Conservation (phyloP, 1,140 invertebrate genomes). For the Temnothorax longispinosus region DNA sequence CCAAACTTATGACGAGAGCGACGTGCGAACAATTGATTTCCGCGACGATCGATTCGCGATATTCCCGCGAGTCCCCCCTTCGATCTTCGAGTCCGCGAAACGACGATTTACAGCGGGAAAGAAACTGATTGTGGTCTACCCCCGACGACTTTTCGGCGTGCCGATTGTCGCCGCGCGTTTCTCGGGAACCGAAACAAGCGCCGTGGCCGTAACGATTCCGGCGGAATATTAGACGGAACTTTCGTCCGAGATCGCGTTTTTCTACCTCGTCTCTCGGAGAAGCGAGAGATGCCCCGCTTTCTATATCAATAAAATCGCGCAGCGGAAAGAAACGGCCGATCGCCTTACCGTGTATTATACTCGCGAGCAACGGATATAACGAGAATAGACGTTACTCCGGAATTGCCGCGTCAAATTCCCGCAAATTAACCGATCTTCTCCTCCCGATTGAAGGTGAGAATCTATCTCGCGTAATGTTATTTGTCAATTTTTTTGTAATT, state of each 20-base stretch:
- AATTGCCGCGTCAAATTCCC: neutral
- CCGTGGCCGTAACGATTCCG: slow-evolving; percentile 26
- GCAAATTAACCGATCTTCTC: neutral
- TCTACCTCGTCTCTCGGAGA: neutral
- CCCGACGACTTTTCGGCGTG: neutral
- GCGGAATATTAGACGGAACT: neutral
- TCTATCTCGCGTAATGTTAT: neutral
- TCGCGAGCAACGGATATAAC: neutral
- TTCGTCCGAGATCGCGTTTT: slow-evolving; percentile 30
- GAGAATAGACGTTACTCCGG: neutral
- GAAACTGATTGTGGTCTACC: neutral
- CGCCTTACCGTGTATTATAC: neutral
- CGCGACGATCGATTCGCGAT: neutral
- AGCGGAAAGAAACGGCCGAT: slow-evolving; percentile 52
- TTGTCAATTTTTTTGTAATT: neutral
- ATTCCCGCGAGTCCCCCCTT: neutral
- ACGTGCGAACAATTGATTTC: slow-evolving; percentile 15
- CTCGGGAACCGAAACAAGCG: slow-evolving; percentile 5
- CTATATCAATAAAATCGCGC: slow-evolving; percentile 57
- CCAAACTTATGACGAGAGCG: neutral
- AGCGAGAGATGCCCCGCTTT: slow-evolving; percentile 49
- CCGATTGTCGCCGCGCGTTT: slow-evolving; percentile 8
- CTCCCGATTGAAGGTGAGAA: neutral
- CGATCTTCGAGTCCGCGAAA: neutral
- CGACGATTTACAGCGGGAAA: neutral